A percentile compares a stretch with the other conserved stretches of the same genome.
Evolutionary conservation across 2,113 vertebrate genomes (phyloP).

Genomic region (Ailurus styani): DNA sequence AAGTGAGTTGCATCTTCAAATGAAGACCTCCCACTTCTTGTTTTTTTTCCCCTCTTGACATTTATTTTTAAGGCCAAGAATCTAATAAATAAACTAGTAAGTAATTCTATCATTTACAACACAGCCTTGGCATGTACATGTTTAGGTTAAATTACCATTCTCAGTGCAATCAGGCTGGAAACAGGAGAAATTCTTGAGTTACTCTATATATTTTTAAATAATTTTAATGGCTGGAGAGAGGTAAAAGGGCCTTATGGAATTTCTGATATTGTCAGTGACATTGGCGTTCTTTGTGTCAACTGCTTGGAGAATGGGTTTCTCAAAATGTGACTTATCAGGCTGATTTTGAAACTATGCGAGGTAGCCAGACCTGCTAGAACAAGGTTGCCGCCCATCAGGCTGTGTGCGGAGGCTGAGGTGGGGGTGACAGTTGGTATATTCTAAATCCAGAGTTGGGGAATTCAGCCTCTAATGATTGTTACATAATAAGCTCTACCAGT

Average conservation of each 20-base stretch:
- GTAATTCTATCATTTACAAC: neutral
- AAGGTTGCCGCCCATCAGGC: neutral
- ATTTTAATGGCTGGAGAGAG: neutral
- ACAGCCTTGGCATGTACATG: neutral
- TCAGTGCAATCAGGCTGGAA: neutral
- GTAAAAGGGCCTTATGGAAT: neutral
- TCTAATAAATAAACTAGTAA: conserved; percentile 32
- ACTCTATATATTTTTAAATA: neutral
- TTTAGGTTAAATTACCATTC: conserved; percentile 13
- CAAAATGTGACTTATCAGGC: neutral
- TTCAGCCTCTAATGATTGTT: neutral
- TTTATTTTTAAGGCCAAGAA: conserved; percentile 17
- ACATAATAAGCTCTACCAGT: neutral
- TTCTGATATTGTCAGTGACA: neutral
- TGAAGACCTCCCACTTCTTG: neutral
- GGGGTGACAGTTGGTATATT: neutral
- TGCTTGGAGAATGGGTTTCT: neutral
- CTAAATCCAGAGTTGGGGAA: neutral
- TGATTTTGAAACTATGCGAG: neutral
- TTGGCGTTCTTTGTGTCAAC: conserved; percentile 1
- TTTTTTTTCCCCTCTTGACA: neutral
- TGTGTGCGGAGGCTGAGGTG: neutral
- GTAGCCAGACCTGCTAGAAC: neutral
- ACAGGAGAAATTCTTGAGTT: neutral
- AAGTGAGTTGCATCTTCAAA: neutral